phyloP scores from a whole-genome alignment of 2,797 vertebrate genomes.

The Ctenopoma kingsleyae region DNA sequence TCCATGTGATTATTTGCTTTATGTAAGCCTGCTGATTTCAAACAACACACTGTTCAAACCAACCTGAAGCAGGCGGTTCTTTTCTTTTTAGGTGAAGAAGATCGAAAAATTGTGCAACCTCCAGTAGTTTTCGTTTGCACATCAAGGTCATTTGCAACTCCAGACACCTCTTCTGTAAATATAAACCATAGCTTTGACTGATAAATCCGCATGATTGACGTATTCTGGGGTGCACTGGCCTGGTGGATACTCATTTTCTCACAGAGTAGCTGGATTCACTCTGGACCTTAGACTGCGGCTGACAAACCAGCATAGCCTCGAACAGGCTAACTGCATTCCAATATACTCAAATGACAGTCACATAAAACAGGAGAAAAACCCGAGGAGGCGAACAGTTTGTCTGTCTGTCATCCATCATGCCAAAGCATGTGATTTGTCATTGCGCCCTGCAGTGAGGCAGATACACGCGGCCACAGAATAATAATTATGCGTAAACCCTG shows the following conservation, averaged over 20 bases:
- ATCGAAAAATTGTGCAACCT: constrained; percentile 55
- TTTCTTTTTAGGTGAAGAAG: constrained; percentile 9
- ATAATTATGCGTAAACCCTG: constrained; percentile 54
- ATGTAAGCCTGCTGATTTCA: constrained; percentile 1
- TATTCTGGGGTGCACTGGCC: constrained; percentile 58
- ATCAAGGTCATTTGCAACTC: constrained; percentile 78
- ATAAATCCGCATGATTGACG: constrained; percentile 73
- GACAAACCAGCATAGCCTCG: constrained; percentile 39
- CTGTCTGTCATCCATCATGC: constrained; percentile 64
- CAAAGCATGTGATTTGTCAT: constrained; percentile 51
- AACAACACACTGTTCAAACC: neutral
- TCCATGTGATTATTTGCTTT: neutral
- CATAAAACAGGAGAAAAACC: constrained; percentile 26
- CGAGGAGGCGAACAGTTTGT: constrained; percentile 43
- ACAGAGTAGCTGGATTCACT: constrained; percentile 53
- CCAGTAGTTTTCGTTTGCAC: constrained; percentile 59
- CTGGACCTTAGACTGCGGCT: constrained; percentile 59
- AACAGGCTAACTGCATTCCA: constrained; percentile 51
- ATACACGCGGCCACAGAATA: constrained; percentile 58
- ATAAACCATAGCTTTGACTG: constrained; percentile 65
- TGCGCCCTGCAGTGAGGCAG: constrained; percentile 62
- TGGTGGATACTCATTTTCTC: constrained; percentile 55
- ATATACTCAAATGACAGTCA: constrained; percentile 54
- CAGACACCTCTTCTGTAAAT: constrained; percentile 53
- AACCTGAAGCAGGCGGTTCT: constrained; percentile 1